Evolutionary conservation across 2,888 invertebrate genomes (phyloP), one percentile per base, ranked within the genome.

Genomic region (Perizoma flavofasciatum): DNA sequence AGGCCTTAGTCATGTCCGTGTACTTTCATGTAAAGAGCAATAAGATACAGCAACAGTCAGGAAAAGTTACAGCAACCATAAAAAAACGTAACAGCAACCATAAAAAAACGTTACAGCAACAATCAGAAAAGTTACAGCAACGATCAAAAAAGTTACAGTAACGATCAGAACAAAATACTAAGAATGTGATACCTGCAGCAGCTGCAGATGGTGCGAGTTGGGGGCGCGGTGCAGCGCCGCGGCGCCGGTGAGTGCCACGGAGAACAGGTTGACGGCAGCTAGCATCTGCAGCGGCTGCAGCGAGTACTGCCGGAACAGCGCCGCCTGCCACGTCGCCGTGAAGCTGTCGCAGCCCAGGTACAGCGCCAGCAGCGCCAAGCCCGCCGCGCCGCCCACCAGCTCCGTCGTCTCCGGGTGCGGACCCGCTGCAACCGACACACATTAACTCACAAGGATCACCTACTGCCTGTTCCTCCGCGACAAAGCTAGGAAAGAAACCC

Each of bases 291-390:
- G 79, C 73, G 88, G 46, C 68, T 69, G 71, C 77, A 78, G 63
- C 70, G 48, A 85, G 61, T 98, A 96, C 55, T 94, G 93, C 59
- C 94, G 92, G 88, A 98, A 99, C 61, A 99, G 93, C 61, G 95
- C 96, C 68, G 96, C 96, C 92, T 99, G 99, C 99, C 99, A 99
- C 85, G 98, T 98, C 62, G 98, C 96, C 9, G 99, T 99, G 91
- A 99, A 99, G 83, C 98, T 97, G 89, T 99, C 99, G 88, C 98
- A 97, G 55, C 95, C 86, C 94, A 99, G 96, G 91, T 99, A 99
- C 71, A 97, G 95, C 65, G 95, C 93, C 70, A 99, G 94, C 67
- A 99, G 94, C 65, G 97, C 89, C 51, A 96, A 86, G 11, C 99
- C 99, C 2, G 98, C 96, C 70, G 96, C 81, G 56, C 94, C 93